Percentiles rank a stretch among this genome's conserved stretches.
These are phyloP conservation scores for Drosophila punjabiensis DNA, from an alignment of 1,140 invertebrate genomes.

Conservation along the genomic window DNA sequence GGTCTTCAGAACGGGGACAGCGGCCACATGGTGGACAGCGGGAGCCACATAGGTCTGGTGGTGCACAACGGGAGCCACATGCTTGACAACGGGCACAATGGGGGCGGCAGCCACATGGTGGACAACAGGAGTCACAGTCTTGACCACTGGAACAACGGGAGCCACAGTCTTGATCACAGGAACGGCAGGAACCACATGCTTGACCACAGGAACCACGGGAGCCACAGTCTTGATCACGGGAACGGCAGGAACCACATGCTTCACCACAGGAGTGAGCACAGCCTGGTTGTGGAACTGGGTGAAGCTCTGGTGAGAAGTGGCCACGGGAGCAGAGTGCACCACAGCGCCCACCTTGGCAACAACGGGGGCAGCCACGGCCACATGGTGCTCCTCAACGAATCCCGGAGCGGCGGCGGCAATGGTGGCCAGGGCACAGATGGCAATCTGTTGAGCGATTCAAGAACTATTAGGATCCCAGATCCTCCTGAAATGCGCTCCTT, in stretches of 20 bases:
- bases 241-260: slow-evolving; percentile 60
- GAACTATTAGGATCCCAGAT: not conserved
- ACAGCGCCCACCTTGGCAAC: slow-evolving; percentile 67
- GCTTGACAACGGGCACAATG: slow-evolving; percentile 72
- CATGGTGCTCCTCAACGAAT: slow-evolving; percentile 68
- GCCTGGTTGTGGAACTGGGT: slow-evolving; percentile 73
- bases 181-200: slow-evolving; percentile 42
- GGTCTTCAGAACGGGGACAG: slow-evolving; percentile 59
- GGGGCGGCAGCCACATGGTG: slow-evolving; percentile 35
- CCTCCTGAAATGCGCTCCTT: no score
- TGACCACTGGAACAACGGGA: slow-evolving; percentile 34
- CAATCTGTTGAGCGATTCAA: slow-evolving; percentile 32
- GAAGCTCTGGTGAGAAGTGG: slow-evolving; percentile 86
- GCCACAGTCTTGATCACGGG: slow-evolving; percentile 69
- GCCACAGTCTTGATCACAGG: slow-evolving; percentile 57
- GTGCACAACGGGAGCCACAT: slow-evolving; percentile 65
- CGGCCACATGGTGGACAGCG: slow-evolving; percentile 78
- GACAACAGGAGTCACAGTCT: slow-evolving; percentile 55
- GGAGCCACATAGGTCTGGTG: slow-evolving; percentile 59
- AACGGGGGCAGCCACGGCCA: slow-evolving; percentile 56
- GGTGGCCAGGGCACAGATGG: slow-evolving; percentile 68
- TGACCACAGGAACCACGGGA: slow-evolving; percentile 64
- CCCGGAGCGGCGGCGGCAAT: slow-evolving; percentile 70
- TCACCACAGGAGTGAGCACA: slow-evolving; percentile 69
- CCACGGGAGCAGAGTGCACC: slow-evolving; percentile 69